Evolutionary conservation across 2,888 invertebrate species (phyloP).

Genomic region (Caenorhabditis japonica): DNA sequence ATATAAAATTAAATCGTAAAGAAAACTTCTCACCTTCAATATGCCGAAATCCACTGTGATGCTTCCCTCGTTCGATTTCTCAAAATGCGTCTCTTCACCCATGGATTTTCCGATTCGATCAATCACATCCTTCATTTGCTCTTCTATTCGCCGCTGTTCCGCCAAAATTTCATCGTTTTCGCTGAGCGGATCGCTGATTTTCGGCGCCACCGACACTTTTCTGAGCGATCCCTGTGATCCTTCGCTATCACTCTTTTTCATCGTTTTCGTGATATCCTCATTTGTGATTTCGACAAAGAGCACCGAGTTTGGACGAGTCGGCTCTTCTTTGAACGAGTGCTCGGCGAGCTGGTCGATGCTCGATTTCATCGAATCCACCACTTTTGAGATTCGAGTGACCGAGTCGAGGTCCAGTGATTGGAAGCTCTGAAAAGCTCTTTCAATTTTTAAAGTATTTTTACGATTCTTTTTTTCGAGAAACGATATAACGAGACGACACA

Average conservation of each 20-base stretch:
- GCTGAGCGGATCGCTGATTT: slow-evolving; percentile 18
- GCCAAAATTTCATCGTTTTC: slow-evolving; percentile 33
- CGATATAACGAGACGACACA: no score
- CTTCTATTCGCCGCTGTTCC: slow-evolving; percentile 14
- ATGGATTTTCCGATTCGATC: slow-evolving; percentile 4
- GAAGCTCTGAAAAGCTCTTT: slow-evolving; percentile 12
- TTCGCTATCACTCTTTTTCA: slow-evolving; percentile 14
- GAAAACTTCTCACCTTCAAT: slow-evolving; percentile 18
- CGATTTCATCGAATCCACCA: slow-evolving; percentile 24
- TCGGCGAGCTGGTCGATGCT: slow-evolving; percentile 11
- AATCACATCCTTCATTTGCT: slow-evolving; percentile 8
- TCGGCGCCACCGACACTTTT: slow-evolving; percentile 18
- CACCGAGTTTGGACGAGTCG: slow-evolving; percentile 29
- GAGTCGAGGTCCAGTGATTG: slow-evolving; percentile 34
- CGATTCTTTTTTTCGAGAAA: no score
- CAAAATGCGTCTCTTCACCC: background rate
- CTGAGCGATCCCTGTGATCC: slow-evolving; percentile 12
- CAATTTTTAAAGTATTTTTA: no score
- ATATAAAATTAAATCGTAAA: no score
- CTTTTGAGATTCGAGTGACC: slow-evolving; percentile 25
- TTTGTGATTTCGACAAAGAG: slow-evolving; percentile 41
- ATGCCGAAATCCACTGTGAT: slow-evolving; percentile 26
- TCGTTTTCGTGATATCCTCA: slow-evolving; percentile 26
- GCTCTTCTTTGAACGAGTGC: slow-evolving; percentile 26
- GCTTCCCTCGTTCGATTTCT: slow-evolving; percentile 10